Evolutionary conservation across 2,797 vertebrate genomes (phyloP).

Genomic region (Gambelia wislizenii): DNA sequence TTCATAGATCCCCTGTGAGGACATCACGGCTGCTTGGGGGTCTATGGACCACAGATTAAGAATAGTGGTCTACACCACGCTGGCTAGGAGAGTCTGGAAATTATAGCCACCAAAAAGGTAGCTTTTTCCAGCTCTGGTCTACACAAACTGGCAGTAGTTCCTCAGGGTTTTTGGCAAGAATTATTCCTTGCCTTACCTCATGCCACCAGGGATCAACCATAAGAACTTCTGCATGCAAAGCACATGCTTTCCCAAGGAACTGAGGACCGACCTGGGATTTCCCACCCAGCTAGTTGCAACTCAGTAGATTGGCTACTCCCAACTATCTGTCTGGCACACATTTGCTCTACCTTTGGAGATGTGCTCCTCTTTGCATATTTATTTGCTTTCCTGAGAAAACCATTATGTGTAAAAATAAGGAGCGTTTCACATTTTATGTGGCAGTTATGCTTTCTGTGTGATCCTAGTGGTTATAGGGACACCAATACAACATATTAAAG

Average conservation of each 20-base stretch:
- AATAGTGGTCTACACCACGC: not conserved
- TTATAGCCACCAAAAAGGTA: not conserved
- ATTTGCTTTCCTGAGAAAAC: not conserved
- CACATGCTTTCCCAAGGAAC: not conserved
- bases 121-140: not conserved
- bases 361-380: too few species aligned
- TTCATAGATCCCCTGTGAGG: too few species aligned
- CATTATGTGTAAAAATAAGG: not conserved
- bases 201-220: too few species aligned
- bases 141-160: too few species aligned
- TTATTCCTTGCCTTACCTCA: too few species aligned
- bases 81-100: not conserved
- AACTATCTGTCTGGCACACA: not conserved
- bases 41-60: too few species aligned
- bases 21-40: too few species aligned
- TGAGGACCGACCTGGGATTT: not conserved
- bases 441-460: not conserved
- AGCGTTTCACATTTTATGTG: not conserved
- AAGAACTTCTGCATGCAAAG: not conserved
- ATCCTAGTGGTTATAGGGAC: not conserved
- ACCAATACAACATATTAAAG: not conserved
- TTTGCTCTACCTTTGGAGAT: not conserved
- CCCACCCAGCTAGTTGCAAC: not conserved
- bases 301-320: not conserved
- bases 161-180: too few species aligned